These are phyloP conservation scores for Gnathonemus longibarbis DNA, from an alignment of 2,113 vertebrate genomes.

Conservation along the genomic window DNA sequence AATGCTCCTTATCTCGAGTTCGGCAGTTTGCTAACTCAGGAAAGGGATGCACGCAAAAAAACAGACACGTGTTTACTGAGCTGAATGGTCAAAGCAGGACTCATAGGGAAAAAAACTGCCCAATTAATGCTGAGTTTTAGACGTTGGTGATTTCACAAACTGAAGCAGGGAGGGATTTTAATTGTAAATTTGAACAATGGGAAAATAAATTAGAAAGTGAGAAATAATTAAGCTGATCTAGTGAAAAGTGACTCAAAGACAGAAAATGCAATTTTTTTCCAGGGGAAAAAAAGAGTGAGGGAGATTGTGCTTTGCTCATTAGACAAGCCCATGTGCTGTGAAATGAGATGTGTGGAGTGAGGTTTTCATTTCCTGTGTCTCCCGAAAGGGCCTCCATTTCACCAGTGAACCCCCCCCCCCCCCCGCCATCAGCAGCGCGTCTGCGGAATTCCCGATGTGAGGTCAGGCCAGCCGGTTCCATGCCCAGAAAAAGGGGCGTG, in stretches of 20 bases:
- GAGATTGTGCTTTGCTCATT: slow-evolving; percentile 17
- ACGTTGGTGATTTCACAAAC: slow-evolving; percentile 31
- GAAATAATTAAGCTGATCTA: slow-evolving; percentile 15
- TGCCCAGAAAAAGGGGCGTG: neutral
- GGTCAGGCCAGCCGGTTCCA: neutral
- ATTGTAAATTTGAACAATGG: neutral
- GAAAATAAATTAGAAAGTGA: neutral
- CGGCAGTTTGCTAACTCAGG: slow-evolving; percentile 45
- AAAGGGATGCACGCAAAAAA: slow-evolving; percentile 29
- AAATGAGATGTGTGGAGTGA: slow-evolving; percentile 3
- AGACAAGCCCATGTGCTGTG: slow-evolving; percentile 22
- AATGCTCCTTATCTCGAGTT: slow-evolving; percentile 38
- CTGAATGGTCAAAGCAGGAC: neutral
- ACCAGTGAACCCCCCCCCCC: neutral
- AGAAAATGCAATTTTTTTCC: slow-evolving; percentile 11
- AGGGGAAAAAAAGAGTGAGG: neutral
- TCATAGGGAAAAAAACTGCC: slow-evolving; percentile 8
- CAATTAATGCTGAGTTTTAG: slow-evolving; percentile 44
- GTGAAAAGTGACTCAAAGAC: slow-evolving; percentile 17
- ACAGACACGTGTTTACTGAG: neutral
- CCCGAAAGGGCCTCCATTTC: neutral
- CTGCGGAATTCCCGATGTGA: neutral
- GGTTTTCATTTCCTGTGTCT: neutral
- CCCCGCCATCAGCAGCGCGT: neutral
- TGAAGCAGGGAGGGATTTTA: slow-evolving; percentile 10